Base-by-base conservation (phyloP, 2,888 invertebrate genomes). In the Molorchus minor region DNA sequence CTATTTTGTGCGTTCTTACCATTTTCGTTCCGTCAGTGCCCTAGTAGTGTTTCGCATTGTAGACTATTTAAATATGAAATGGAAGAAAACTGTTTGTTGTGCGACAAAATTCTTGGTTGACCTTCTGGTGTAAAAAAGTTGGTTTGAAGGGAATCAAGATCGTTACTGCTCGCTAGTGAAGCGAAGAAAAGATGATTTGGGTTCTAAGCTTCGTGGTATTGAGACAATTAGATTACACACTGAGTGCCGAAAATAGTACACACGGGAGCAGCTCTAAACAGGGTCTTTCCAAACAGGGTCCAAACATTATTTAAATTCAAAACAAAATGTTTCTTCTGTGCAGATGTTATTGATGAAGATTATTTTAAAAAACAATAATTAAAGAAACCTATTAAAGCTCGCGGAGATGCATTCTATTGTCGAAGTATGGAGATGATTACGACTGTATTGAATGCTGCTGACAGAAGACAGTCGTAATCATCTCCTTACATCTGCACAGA, bases 41-140 rank as follows among this genome's bases (percentile, higher is more conserved):
- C 12, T 25, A 25, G 25, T 25, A 25, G 25, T 5, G n/a, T n/a
- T n/a, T n/a, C 25, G 41, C 16, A 41, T 41, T 15, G 41, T 41
- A 41, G 16, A 41, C 41, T 17, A 43, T 43, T n/a, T n/a, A 43
- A 10, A 20, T 17, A 43, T 3, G 21, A 43, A 43, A 43, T 43
- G 43, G 43, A 43, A 43, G 43, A 43, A 16, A 43, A 43, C 43
- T 43, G 43, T 43, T 43, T 20, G 43, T 43, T 43, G 43, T 43
- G 43, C 43, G 17, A 43, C 43, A 43, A 43, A 43, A 43, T 19
- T 43, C 43, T 43, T 43, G 43, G 20, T 43, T 43, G 20, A 43
- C 43, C 43, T 43, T 16, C 43, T 43, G 43, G 43, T 43, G 43
- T 43, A 43, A 43, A 17, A 21, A 43, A 16, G 10, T 17, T 43